A percentile compares a stretch with the other conserved stretches of the same genome.
These are phyloP conservation scores for Diceros bicornis DNA, from an alignment of 2,797 vertebrate species.

Conservation along the genomic window DNA sequence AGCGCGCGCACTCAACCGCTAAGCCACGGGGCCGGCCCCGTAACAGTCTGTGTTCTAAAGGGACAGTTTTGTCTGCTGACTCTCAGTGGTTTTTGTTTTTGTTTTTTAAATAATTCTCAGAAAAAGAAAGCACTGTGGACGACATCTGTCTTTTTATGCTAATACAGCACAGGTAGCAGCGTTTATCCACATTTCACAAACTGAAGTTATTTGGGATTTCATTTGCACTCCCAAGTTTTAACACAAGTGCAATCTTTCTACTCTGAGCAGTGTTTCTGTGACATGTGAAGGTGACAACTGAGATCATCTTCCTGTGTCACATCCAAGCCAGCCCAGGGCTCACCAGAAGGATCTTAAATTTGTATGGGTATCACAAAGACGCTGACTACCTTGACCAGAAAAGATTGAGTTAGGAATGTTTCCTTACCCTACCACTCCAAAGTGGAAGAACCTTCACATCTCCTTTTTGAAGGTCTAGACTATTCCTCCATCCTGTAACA, in stretches of 20 bases:
- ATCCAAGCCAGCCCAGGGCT: background rate
- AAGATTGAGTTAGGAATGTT: background rate
- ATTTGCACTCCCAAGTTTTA: background rate
- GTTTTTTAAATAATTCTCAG: conserved; percentile 31
- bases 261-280: background rate
- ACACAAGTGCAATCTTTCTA: background rate
- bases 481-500: background rate
- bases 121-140: background rate
- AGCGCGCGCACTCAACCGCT: too few relatives aligned
- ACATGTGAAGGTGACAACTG: background rate
- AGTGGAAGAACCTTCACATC: background rate
- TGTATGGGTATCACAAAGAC: background rate
- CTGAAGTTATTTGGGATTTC: background rate
- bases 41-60: conserved; percentile 5
- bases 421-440: background rate
- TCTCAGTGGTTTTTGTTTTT: background rate
- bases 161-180: background rate
- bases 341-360: background rate
- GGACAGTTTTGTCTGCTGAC: background rate
- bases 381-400: background rate
- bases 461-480: background rate
- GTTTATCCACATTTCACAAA: background rate
- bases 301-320: background rate
- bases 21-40: too few relatives aligned
- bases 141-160: background rate